Conservation (phyloP, 1,140 invertebrate genomes). For the Tribolium castaneum region DNA sequence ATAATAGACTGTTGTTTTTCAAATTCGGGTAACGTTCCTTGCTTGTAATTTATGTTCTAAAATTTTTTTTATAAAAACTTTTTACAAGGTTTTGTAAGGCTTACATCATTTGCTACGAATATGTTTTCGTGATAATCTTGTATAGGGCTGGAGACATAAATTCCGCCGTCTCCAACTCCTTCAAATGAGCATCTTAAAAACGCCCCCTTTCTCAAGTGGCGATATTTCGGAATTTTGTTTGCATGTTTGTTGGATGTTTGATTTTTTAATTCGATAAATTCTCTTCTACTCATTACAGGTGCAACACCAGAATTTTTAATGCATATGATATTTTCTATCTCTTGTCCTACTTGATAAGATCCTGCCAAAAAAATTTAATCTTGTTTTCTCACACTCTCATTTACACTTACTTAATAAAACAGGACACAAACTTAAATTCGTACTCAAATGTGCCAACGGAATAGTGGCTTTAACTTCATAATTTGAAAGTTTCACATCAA, state of each 20-base stretch:
- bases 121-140: slow-evolving; percentile 40
- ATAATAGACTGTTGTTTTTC: slow-evolving; percentile 47
- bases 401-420: slow-evolving; percentile 25
- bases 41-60: slow-evolving; percentile 41
- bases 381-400: not conserved
- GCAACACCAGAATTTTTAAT: slow-evolving; percentile 39
- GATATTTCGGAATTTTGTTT: slow-evolving; percentile 42
- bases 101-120: slow-evolving; percentile 36
- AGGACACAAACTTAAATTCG: slow-evolving; percentile 47
- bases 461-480: slow-evolving; percentile 60
- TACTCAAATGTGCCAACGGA: slow-evolving; percentile 59
- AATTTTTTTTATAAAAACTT: not conserved
- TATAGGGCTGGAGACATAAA: slow-evolving; percentile 49
- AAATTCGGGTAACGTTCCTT: slow-evolving; percentile 34
- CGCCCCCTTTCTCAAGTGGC: slow-evolving; percentile 38
- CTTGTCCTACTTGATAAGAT: slow-evolving; percentile 51
- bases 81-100: not conserved
- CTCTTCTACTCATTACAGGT: slow-evolving; percentile 47
- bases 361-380: slow-evolving; percentile 38
- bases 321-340: slow-evolving; percentile 61
- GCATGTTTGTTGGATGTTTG: not conserved
- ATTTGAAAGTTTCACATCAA: slow-evolving; percentile 60
- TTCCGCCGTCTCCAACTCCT: slow-evolving; percentile 35
- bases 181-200: slow-evolving; percentile 52
- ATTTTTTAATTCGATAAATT: slow-evolving; percentile 26